Evolutionary conservation across 1,140 invertebrate species (phyloP).

Genomic region (Dreissena polymorpha): DNA sequence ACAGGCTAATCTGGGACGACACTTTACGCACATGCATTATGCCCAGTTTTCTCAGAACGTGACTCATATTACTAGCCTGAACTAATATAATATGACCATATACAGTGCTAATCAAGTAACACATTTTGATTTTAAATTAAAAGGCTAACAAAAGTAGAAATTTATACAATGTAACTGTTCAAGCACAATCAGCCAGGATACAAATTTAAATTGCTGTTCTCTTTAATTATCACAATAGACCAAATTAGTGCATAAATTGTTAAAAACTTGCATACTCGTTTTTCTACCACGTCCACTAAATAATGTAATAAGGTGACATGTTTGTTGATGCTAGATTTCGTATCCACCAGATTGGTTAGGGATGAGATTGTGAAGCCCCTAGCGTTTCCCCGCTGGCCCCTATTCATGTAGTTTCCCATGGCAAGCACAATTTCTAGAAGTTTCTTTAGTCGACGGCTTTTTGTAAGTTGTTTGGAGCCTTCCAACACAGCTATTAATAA

Average conservation of each 20-base stretch:
- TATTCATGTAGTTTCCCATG: constrained; percentile 94
- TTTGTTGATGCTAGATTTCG: constrained; percentile 94
- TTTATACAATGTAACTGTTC: too few species aligned
- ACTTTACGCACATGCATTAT: too few species aligned
- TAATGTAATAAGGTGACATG: constrained; percentile 98
- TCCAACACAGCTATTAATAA: constrained; percentile 88
- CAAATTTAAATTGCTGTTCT: too few species aligned
- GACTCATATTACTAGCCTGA: too few species aligned
- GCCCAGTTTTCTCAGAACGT: too few species aligned
- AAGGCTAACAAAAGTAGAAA: too few species aligned
- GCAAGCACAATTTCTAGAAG: constrained; percentile 96
- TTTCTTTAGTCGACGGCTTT: constrained; percentile 86
- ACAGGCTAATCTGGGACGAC: too few species aligned
- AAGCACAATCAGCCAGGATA: too few species aligned
- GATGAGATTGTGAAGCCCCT: constrained; percentile 92
- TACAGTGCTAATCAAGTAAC: too few species aligned
- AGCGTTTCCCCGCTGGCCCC: constrained; percentile 96
- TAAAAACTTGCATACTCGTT: constrained; percentile 83
- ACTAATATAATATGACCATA: too few species aligned
- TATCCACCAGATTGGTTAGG: constrained; percentile 95
- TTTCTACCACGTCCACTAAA: constrained; percentile 92
- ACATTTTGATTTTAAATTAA: too few species aligned
- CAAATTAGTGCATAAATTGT: constrained; percentile 43
- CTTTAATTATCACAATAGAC: too few species aligned
- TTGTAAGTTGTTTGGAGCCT: constrained; percentile 91